Evolutionary conservation across 2,113 vertebrate species (phyloP), one percentile per base, ranked within the genome.

Genomic region (Spea multiplicata): DNA sequence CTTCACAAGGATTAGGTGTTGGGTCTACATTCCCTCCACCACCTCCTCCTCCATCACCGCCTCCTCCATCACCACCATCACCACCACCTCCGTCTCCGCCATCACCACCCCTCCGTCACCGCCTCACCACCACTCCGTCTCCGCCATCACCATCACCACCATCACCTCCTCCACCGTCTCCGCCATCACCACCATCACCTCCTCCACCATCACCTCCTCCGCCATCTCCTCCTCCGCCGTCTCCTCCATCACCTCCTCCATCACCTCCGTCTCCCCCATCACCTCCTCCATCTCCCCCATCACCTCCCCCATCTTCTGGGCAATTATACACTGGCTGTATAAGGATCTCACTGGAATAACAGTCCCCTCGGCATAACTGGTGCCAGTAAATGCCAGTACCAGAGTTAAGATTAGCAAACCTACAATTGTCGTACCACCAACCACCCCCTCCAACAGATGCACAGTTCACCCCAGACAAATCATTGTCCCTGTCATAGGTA

Each of bases 401-500:
- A 66, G 76, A 82, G 69, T 90, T 90, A 30, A 90, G 81, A 64
- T 84, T 53, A 13, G 86, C 87, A 0, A 82, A 83, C 0, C 87
- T 86, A 13, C 87, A 90, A 0, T 82, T 52, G 0, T 88, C 88
- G 75, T 74, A 90, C 88, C 88, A 90, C 86, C 87, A 90, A 50
- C 86, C 88, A 0, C 88, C 87, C 50, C 81, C 85, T 0, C 84
- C 87, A 85, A 82, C 81, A 66, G 83, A 81, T 68, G 88, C 87
- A 78, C 88, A 90, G 55, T 88, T 88, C 61, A 73, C 76, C 44
- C 82, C 80, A 71, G 84, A 87, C 14, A 82, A 86, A 78, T 90
- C 88, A 82, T 88, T 85, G 12, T 90, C 86, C 3, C 0, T 74
- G 3, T 90, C 88, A 61, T 85, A 84, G 0, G 87, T 87, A 1